These are phyloP conservation scores for Hippocampus guttulatus DNA, from an alignment of 2,113 vertebrate species.

Conservation along the genomic window DNA sequence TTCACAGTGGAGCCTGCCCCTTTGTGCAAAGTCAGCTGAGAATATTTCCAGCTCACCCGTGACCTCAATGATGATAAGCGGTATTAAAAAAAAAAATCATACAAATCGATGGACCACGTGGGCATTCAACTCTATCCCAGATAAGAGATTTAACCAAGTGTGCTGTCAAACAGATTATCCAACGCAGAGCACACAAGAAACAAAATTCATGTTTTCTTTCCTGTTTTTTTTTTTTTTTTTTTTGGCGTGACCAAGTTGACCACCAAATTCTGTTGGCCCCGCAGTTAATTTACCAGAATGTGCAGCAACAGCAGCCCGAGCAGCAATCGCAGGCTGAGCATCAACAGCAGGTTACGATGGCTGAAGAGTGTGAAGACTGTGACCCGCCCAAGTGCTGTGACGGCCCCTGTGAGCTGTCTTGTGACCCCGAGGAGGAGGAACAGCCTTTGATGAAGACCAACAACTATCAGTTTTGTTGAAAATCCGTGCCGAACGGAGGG, in stretches of 20 bases:
- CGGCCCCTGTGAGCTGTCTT: conserved; percentile 80
- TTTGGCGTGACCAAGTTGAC: conserved; percentile 3
- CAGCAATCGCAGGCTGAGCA: background rate
- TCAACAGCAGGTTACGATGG: conserved; percentile 51
- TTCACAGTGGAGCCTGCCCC: too few relatives aligned
- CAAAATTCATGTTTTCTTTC: background rate
- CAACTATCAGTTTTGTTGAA: conserved; percentile 93
- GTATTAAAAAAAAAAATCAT: background rate
- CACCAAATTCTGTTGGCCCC: conserved; percentile 9
- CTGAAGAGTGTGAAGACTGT: conserved; percentile 62
- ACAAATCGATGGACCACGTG: background rate
- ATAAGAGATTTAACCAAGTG: conserved; percentile 3
- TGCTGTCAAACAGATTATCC: conserved; percentile 3
- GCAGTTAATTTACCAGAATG: conserved; percentile 67
- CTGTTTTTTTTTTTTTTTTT: background rate
- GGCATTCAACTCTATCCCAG: background rate
- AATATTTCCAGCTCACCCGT: background rate
- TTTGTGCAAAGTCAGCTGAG: too few relatives aligned
- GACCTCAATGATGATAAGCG: background rate
- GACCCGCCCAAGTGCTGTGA: conserved; percentile 73
- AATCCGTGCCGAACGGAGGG: conserved; percentile 33
- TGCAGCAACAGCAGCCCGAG: conserved; percentile 52
- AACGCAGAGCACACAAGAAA: background rate
- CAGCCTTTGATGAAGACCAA: conserved; percentile 87
- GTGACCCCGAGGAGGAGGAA: conserved; percentile 75